phyloP scores from a whole-genome alignment of 2,888 invertebrate species.

The Drosophila lutescens region DNA sequence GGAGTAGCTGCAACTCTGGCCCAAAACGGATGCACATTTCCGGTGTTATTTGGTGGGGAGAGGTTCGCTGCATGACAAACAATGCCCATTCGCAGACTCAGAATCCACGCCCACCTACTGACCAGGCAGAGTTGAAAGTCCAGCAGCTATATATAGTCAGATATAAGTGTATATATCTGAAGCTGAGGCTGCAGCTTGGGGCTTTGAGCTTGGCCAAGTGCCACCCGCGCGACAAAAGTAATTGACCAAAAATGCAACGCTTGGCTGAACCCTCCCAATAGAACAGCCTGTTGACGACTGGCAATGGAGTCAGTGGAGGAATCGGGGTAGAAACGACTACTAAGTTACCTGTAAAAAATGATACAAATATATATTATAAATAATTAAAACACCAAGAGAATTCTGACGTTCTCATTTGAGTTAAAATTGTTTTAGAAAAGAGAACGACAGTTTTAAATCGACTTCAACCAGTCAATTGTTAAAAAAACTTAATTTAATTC shows the following conservation, averaged over 20 bases:
- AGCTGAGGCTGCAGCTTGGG: conserved; percentile 18
- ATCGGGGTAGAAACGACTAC: neutral
- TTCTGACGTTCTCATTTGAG: too few relatives aligned
- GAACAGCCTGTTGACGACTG: conserved; percentile 46
- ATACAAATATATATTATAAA: too few relatives aligned
- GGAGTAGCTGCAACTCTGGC: conserved; percentile 33
- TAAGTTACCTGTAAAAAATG: neutral
- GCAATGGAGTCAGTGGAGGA: conserved; percentile 1
- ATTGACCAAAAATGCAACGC: conserved; percentile 79
- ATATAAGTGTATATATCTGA: conserved; percentile 5
- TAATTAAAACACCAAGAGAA: too few relatives aligned
- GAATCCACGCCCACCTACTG: conserved; percentile 36
- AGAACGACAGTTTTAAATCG: too few relatives aligned
- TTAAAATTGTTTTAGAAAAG: too few relatives aligned
- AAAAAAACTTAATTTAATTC: too few relatives aligned
- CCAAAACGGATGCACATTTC: conserved; percentile 70
- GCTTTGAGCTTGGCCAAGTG: conserved; percentile 36
- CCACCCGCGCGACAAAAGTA: conserved; percentile 76
- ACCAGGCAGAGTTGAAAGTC: conserved; percentile 52
- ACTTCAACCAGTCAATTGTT: too few relatives aligned
- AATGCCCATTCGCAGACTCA: conserved; percentile 27
- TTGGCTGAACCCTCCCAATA: conserved; percentile 55
- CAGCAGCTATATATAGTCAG: conserved; percentile 25
- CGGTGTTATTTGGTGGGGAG: conserved; percentile 38
- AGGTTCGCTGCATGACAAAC: conserved; percentile 69